phyloP scores from a whole-genome alignment of 2,888 invertebrate species.

The Caenorhabditis sp. region DNA sequence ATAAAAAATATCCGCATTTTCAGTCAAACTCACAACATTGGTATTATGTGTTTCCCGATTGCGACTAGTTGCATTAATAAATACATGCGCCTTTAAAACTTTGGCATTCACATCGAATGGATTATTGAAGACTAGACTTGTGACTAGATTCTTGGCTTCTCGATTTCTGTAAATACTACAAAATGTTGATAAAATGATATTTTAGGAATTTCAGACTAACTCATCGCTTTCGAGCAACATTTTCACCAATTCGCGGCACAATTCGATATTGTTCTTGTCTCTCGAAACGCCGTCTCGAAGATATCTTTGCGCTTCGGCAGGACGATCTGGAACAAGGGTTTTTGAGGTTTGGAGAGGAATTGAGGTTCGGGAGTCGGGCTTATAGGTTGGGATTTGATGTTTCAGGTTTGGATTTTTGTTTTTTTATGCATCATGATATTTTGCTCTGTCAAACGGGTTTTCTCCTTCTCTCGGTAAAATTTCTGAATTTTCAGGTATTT shows the following conservation, averaged over 20 bases:
- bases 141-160: constrained; percentile 22
- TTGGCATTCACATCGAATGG: constrained; percentile 27
- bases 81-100: constrained; percentile 30
- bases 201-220: too few relatives aligned
- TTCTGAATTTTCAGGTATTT: too few relatives aligned
- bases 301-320: background rate
- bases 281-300: constrained; percentile 3
- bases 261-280: background rate
- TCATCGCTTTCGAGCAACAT: constrained; percentile 15
- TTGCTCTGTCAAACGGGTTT: too few relatives aligned
- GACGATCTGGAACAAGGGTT: constrained; percentile 10
- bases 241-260: constrained; percentile 11
- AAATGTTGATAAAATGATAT: too few relatives aligned
- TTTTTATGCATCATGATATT: too few relatives aligned
- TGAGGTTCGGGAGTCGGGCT: too few relatives aligned
- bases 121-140: constrained; percentile 17
- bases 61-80: constrained; percentile 20
- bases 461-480: too few relatives aligned
- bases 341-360: too few relatives aligned
- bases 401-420: too few relatives aligned
- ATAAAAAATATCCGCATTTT: constrained; percentile 16
- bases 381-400: too few relatives aligned
- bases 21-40: constrained; percentile 8
- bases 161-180: constrained; percentile 12
- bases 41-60: constrained; percentile 19